Evolutionary conservation across 2,797 vertebrate species (phyloP), one percentile per base, ranked within the genome.

Genomic region (Falco concolor): DNA sequence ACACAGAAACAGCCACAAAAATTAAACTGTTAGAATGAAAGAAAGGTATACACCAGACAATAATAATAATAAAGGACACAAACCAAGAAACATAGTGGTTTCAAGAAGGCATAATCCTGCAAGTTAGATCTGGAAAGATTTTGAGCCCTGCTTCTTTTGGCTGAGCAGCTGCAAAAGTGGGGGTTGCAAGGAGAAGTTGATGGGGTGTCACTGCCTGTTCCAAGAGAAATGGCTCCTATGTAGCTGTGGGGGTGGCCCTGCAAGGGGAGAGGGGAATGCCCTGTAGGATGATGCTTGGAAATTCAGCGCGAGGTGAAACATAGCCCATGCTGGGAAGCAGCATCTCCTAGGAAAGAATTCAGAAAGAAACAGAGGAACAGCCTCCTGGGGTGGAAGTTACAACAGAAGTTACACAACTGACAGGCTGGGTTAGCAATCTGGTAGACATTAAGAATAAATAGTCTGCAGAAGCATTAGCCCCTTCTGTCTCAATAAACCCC

Each of bases 1-100:
- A 95, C 83, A 93, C 61, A 95, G 95, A 91, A 96, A 95, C 86
- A 95, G 90, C 80, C 93, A 95, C 88, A 95, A 96, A 96, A 96
- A 95, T 95, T 77, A 95, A 78, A 92, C 65, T 7, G 8, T 75
- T 93, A 87, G 54, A 91, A 96, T 81, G 80, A 93, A 95, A 95
- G 70, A 75, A 90, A 87, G 36, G 27, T 53, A 83, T 78, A 87
- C 92, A 83, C 57, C 50, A 95, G 86, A 89, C 70, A 83, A 65
- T 79, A 82, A 87, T 22, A 89, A 82, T 45, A 53, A 87, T 73
- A 68, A 84, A 81, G 17, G 63, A 80, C 27, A 47, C 60, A 90
- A 94, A 84, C 70, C 44, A 85, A 86, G 65, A 53, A 93, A 44
- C 34, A 38, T 9, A 64, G 49, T 1, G 0, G 30, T 64, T 94